A percentile compares a stretch with the other conserved stretches of the same genome.
Conservation (phyloP, 35 echinoderm and acorn worm genomes). For the Lytechinus variegatus region DNA sequence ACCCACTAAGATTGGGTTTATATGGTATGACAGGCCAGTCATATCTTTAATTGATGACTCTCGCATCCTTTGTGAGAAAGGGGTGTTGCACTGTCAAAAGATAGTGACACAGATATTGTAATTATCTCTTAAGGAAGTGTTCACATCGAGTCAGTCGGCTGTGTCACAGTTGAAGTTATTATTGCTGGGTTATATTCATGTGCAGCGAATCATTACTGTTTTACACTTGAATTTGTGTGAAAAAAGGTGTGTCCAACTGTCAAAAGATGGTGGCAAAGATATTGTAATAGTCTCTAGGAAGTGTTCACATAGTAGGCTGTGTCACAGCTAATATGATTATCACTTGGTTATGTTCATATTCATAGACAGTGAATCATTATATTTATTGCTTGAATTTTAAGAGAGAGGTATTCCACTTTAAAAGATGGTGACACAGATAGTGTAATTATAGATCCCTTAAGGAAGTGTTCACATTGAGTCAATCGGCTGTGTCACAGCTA, state of each 20-base stretch:
- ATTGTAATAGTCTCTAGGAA: neutral
- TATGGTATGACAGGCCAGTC: neutral
- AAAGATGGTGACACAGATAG: neutral
- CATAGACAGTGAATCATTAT: too few relatives aligned
- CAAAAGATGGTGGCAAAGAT: neutral
- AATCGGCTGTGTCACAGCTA: neutral
- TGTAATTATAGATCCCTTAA: neutral
- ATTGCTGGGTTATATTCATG: too few relatives aligned
- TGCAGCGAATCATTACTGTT: too few relatives aligned
- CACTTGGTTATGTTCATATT: too few relatives aligned
- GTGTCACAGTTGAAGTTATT: too few relatives aligned
- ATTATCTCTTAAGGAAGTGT: neutral
- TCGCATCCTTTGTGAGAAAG: neutral
- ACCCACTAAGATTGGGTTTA: neutral
- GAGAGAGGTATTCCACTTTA: neutral
- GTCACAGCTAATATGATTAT: too few relatives aligned
- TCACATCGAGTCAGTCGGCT: neutral
- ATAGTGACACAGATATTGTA: neutral
- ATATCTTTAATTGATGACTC: constrained; percentile 7
- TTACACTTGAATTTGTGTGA: too few relatives aligned
- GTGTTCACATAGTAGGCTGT: too few relatives aligned
- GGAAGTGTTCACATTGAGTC: neutral
- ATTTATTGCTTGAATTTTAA: too few relatives aligned
- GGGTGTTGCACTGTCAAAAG: neutral
- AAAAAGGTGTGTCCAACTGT: neutral